Percentiles rank a stretch among this genome's conserved stretches.
These are phyloP conservation scores for Bombus difficillimus DNA, from an alignment of 1,140 invertebrate genomes.

Conservation along the genomic window DNA sequence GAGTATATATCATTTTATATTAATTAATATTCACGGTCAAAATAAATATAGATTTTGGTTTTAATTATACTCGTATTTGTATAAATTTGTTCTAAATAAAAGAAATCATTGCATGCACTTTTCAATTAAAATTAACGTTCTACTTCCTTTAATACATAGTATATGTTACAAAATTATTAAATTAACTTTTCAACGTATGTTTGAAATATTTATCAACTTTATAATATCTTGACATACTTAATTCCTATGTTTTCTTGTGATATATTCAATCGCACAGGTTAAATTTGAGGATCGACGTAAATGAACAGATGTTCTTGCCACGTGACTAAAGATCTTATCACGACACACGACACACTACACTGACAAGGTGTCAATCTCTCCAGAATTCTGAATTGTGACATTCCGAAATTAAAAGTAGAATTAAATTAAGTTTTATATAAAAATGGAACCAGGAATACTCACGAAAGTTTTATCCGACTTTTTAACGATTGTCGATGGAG, in stretches of 20 bases:
- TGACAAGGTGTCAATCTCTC: conserved; percentile 43
- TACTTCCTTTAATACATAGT: background rate
- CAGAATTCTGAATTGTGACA: background rate
- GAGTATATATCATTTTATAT: too few relatives aligned
- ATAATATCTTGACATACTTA: background rate
- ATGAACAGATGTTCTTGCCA: conserved; percentile 30
- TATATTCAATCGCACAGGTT: background rate
- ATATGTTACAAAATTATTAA: background rate
- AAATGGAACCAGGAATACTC: conserved; percentile 78
- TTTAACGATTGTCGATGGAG: conserved; percentile 80
- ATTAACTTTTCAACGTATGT: background rate
- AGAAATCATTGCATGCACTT: background rate
- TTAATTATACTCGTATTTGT: too few relatives aligned
- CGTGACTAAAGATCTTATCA: conserved; percentile 57
- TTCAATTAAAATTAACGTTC: background rate
- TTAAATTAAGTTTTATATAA: background rate
- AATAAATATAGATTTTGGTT: background rate
- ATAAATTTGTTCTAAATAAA: background rate
- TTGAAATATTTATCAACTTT: background rate
- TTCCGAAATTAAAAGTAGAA: background rate
- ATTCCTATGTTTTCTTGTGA: background rate
- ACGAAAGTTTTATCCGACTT: conserved; percentile 79
- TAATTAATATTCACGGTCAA: background rate
- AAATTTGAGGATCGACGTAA: background rate
- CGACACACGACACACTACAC: conserved; percentile 14